Evolutionary conservation across 2,888 invertebrate genomes (phyloP), one percentile per base, ranked within the genome.

Genomic region (Apamea crenata): DNA sequence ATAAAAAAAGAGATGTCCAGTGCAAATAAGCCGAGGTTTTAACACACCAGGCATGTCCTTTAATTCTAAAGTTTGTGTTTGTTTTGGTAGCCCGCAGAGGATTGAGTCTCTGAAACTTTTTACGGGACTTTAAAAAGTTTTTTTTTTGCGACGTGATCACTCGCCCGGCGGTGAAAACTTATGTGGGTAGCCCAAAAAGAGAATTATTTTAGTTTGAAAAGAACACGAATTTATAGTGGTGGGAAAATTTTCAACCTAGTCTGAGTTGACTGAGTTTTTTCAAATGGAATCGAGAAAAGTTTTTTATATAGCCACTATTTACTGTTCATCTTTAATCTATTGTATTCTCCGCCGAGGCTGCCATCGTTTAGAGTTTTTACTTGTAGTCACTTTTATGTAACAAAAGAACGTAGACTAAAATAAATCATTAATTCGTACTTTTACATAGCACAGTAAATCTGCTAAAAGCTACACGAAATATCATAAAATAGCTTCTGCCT

Each of bases 61-160:
- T 87, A 88, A 89, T 87, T 88, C 84, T 81, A 81, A 87, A 89
- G 86, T 90, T 88, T 73, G 80, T 89, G 82, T 90, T 87, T 90
- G 88, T 88, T 85, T 88, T 78, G 83, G 82, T 83, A 72, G 78
- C 88, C 84, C 86, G 85, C 91, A 88, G 88, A 81, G 90, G 89
- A 88, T 88, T 85, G 85, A 88, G 88, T 89, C 84, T 86, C 81
- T 73, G 36, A 79, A 91, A 91, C 88, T 93, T 90, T 86, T 83
- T 83, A 86, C 81, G 78, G 88, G 88, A 89, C 90, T 91, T 90
- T 77, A 81, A 76, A 91, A 91, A 68, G 1, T 76, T 82, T 85
- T 88, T 87, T 88, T 87, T 88, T 82, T 83, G 68, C 71, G 73
- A 87, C 83, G 86, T 86, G 87, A 84, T 84, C 89, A 81, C 88